These are phyloP conservation scores for Conus ventricosus DNA, from an alignment of 1,140 invertebrate genomes.

Conservation along the genomic window DNA sequence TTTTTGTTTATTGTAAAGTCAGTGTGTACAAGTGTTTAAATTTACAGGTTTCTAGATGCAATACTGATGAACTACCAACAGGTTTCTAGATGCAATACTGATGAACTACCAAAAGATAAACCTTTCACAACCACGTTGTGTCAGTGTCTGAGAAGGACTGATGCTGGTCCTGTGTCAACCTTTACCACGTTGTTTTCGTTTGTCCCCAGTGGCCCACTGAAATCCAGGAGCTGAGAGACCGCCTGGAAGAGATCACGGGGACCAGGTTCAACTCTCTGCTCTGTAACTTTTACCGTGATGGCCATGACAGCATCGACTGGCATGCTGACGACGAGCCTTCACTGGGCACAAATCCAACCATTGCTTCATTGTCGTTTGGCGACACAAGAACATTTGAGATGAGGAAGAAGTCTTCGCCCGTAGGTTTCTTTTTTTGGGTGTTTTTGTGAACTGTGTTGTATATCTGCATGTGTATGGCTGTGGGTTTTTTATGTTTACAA, in stretches of 20 bases:
- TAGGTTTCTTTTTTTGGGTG: slow-evolving; percentile 42
- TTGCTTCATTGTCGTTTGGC: slow-evolving; percentile 77
- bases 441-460: not conserved
- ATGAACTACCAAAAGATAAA: no score
- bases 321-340: slow-evolving; percentile 75
- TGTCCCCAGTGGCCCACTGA: slow-evolving; percentile 62
- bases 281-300: slow-evolving; percentile 76
- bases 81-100: no score
- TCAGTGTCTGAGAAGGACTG: no score
- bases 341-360: slow-evolving; percentile 74
- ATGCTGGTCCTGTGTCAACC: no score
- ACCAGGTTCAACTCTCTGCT: slow-evolving; percentile 77
- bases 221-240: slow-evolving; percentile 59
- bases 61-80: no score
- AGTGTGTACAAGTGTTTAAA: no score
- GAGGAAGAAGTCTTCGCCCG: slow-evolving; percentile 67
- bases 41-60: no score
- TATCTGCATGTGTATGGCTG: not conserved
- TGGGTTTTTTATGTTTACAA: not conserved
- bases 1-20: no score
- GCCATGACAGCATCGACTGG: slow-evolving; percentile 77
- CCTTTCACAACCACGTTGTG: no score
- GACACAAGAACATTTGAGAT: slow-evolving; percentile 75
- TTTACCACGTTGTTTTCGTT: not conserved
- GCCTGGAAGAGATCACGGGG: slow-evolving; percentile 70